These are phyloP conservation scores for Diadema setosum DNA, from an alignment of 35 echinoderm and acorn worm species.

Conservation along the genomic window DNA sequence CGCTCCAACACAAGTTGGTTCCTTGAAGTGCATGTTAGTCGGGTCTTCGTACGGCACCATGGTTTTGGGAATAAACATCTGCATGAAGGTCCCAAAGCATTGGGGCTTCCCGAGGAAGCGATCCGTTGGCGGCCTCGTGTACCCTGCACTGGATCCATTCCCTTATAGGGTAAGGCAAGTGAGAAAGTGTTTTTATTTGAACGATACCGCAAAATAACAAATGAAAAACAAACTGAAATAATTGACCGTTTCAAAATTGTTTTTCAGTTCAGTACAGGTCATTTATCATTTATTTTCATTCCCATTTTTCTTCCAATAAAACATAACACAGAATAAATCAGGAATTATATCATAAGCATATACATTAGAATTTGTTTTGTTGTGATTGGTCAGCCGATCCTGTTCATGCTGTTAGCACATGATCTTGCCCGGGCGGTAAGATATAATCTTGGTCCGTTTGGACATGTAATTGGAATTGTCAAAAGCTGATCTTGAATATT, in stretches of 20 bases:
- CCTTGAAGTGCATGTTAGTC: conserved; percentile 19
- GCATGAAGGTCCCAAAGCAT: conserved; percentile 17
- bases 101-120: neutral
- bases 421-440: no score
- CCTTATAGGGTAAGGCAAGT: no score
- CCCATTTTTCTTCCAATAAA: no score
- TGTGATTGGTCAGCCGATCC: no score
- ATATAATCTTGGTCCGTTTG: no score
- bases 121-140: neutral
- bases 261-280: neutral
- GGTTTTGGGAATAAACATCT: neutral
- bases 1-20: neutral
- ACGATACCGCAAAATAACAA: neutral
- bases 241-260: neutral
- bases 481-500: no score
- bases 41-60: neutral
- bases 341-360: no score
- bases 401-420: no score
- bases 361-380: neutral
- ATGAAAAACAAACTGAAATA: neutral
- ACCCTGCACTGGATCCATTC: no score
- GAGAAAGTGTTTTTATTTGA: neutral
- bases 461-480: no score
- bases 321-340: no score
- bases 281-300: neutral